These are phyloP conservation scores for Ganaspis brasiliensis DNA, from an alignment of 2,888 invertebrate genomes.

Conservation along the genomic window DNA sequence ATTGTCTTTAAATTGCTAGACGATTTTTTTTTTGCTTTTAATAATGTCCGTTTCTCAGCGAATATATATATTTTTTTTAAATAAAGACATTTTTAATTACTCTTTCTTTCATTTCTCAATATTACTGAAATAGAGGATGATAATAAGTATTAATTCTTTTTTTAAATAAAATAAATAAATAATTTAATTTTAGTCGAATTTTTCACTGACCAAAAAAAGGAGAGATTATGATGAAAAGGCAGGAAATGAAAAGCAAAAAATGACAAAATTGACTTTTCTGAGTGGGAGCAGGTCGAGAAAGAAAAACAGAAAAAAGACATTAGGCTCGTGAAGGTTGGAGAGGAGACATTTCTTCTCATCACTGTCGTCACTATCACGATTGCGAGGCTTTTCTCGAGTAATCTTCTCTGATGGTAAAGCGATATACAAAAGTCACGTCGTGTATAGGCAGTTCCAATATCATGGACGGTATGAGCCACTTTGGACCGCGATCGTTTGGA, in stretches of 20 bases:
- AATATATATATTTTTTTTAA: too few relatives aligned
- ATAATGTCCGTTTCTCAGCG: too few relatives aligned
- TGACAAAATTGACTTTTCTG: neutral
- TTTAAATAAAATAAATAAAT: too few relatives aligned
- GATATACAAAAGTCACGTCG: conserved; percentile 38
- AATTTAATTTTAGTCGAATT: too few relatives aligned
- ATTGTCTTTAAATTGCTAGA: neutral
- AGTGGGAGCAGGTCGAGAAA: too few relatives aligned
- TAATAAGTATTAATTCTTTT: too few relatives aligned
- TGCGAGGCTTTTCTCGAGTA: neutral
- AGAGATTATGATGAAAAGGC: too few relatives aligned
- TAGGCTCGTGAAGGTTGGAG: neutral
- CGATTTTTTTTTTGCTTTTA: neutral
- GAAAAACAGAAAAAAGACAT: neutral
- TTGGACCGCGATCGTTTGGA: conserved; percentile 33
- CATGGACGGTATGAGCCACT: conserved; percentile 6
- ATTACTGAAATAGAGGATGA: too few relatives aligned
- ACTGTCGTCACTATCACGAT: neutral
- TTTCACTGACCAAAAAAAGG: too few relatives aligned
- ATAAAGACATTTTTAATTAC: too few relatives aligned
- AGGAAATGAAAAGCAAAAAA: neutral
- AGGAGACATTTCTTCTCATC: conserved; percentile 17
- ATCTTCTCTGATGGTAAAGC: conserved; percentile 21
- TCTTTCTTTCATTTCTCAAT: too few relatives aligned
- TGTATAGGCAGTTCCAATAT: conserved; percentile 34